phyloP scores from a whole-genome alignment of 2,113 vertebrate species.

The Gymnocephalus cernua region DNA sequence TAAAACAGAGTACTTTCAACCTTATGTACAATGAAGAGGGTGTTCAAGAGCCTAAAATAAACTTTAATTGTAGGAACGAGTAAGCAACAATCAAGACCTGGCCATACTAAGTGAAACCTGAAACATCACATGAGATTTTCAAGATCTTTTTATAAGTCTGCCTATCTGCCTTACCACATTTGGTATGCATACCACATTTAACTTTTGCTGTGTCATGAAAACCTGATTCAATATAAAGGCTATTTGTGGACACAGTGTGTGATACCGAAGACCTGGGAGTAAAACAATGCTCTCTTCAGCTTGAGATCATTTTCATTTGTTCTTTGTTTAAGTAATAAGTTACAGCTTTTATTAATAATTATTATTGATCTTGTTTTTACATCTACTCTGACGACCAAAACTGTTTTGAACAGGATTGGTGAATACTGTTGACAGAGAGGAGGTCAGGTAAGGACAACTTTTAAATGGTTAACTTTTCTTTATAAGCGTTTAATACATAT shows the following conservation, averaged over 20 bases:
- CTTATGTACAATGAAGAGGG: not conserved
- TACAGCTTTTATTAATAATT: not conserved
- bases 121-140: slow-evolving; percentile 3
- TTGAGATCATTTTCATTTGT: not conserved
- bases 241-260: not conserved
- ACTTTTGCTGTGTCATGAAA: slow-evolving; percentile 5
- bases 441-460: not conserved
- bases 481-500: not conserved
- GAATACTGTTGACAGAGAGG: not conserved
- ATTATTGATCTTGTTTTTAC: not conserved
- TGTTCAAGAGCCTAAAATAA: slow-evolving; percentile 2
- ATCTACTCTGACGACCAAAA: not conserved
- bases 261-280: not conserved
- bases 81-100: not conserved
- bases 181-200: slow-evolving; percentile 2
- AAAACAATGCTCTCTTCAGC: not conserved
- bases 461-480: not conserved
- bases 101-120: not conserved
- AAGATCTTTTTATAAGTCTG: not conserved
- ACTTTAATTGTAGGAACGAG: not conserved
- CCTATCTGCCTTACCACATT: not conserved
- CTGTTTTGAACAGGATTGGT: not conserved
- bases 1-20: not conserved
- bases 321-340: not conserved
- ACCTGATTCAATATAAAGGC: slow-evolving; percentile 5